A percentile compares a stretch with the other conserved stretches of the same genome.
These are phyloP conservation scores for Phragmatobia fuliginosa DNA, from an alignment of 2,888 invertebrate genomes.

Conservation along the genomic window DNA sequence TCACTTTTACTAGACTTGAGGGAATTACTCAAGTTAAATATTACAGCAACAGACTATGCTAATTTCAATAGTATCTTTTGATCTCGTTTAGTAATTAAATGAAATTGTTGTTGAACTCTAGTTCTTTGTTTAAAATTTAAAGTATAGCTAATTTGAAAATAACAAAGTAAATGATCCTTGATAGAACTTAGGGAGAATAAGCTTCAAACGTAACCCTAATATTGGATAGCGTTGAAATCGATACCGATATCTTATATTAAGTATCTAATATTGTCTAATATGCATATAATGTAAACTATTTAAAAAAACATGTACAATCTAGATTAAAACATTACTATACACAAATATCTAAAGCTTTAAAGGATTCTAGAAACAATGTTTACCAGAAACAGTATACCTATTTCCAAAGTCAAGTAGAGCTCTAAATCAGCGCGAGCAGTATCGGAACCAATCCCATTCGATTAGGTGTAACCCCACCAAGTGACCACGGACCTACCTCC, in stretches of 20 bases:
- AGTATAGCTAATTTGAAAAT: no score
- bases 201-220: background rate
- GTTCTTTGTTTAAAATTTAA: background rate
- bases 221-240: background rate
- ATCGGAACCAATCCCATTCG: constrained; percentile 62
- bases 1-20: background rate
- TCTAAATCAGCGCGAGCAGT: constrained; percentile 59
- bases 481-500: constrained; percentile 20
- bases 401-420: constrained; percentile 37
- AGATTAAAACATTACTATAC: no score
- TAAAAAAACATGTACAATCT: no score
- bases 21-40: background rate
- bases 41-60: background rate
- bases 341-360: no score
- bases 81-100: background rate
- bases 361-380: background rate
- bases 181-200: background rate
- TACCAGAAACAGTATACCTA: background rate
- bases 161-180: background rate
- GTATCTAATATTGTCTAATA: background rate
- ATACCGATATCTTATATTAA: background rate
- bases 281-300: no score
- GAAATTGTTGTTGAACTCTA: background rate
- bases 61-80: background rate
- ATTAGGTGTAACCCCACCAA: constrained; percentile 45